phyloP scores from a whole-genome alignment of 2,113 vertebrate species.

The Protobothrops mucrosquamatus region DNA sequence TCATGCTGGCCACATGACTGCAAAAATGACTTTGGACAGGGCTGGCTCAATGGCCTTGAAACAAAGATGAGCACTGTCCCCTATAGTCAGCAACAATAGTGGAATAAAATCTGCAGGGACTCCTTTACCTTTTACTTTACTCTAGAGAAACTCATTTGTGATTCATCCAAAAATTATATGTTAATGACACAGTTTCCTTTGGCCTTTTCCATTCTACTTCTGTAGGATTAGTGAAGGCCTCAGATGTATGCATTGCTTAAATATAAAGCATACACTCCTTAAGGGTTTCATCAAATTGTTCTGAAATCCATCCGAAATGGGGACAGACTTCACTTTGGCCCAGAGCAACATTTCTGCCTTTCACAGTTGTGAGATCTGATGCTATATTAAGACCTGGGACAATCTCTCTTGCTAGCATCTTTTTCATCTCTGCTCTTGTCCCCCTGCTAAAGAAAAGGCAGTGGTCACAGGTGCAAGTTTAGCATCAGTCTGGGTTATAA shows the following conservation, averaged over 20 bases:
- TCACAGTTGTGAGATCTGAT: background rate
- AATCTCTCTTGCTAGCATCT: background rate
- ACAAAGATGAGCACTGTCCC: background rate
- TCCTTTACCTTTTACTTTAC: background rate
- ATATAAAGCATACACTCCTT: background rate
- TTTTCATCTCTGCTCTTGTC: background rate
- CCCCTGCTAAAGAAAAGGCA: background rate
- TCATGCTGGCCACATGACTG: background rate
- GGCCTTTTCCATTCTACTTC: background rate
- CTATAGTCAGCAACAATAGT: background rate
- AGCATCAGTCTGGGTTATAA: background rate
- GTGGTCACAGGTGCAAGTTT: background rate
- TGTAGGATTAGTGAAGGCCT: background rate
- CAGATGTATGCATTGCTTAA: background rate
- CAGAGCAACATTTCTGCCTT: background rate
- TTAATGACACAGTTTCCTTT: background rate
- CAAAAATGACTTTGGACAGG: background rate
- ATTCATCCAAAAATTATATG: background rate
- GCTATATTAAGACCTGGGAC: background rate
- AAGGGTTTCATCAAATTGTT: background rate
- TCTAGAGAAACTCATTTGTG: background rate
- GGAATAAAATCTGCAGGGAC: background rate
- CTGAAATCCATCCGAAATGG: background rate
- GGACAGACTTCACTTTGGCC: background rate
- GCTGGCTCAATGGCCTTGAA: background rate